These are phyloP conservation scores for Drosophila kanapiae DNA, from an alignment of 1,140 invertebrate species.

Conservation along the genomic window DNA sequence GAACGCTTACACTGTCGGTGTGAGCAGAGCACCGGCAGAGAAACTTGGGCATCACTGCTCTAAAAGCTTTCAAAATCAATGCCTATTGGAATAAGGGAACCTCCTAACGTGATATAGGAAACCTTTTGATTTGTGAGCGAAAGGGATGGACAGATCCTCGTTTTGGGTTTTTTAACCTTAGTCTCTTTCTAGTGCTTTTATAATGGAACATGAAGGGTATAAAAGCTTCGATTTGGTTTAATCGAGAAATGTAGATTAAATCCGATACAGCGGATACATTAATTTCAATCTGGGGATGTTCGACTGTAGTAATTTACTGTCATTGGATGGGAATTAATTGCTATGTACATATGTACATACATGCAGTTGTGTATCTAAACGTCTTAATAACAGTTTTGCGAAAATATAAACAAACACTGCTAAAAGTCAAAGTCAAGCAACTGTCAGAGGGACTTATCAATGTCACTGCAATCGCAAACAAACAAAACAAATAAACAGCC, in stretches of 20 bases:
- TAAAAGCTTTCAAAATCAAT: too few relatives aligned
- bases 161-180: too few relatives aligned
- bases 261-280: background rate
- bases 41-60: too few relatives aligned
- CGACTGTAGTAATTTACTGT: background rate
- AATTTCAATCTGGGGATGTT: background rate
- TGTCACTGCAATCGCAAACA: conserved; percentile 65
- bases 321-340: conserved; percentile 3
- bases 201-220: background rate
- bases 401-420: conserved; percentile 39
- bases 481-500: conserved; percentile 27
- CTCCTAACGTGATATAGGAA: too few relatives aligned
- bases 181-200: too few relatives aligned
- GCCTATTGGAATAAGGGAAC: too few relatives aligned
- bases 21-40: too few relatives aligned
- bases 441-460: conserved; percentile 65
- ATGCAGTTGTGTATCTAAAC: conserved; percentile 11
- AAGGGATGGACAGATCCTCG: too few relatives aligned
- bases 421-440: conserved; percentile 66
- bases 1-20: too few relatives aligned
- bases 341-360: background rate
- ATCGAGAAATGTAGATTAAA: background rate
- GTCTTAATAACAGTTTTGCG: conserved; percentile 33
- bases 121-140: too few relatives aligned
- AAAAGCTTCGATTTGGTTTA: background rate